Evolutionary conservation across 2,888 invertebrate genomes (phyloP), one percentile per base, ranked within the genome.

Genomic region (Stenoptilia bipunctidactyla): DNA sequence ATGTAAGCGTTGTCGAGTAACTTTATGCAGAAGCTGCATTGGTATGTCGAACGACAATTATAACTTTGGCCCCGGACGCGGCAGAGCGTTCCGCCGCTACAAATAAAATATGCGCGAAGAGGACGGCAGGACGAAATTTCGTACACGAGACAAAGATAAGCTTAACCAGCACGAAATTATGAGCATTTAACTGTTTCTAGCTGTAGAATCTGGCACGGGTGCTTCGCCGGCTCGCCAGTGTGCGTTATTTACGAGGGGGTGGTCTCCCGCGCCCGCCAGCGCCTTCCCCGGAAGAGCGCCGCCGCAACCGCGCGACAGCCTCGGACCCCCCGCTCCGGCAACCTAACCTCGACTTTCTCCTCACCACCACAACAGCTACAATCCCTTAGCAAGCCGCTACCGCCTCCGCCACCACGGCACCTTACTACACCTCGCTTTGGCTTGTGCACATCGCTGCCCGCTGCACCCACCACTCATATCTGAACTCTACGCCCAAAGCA

Each of bases 111-210:
- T 79, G 73, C 66, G 79, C 66, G 66, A 74, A 69, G 69, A 73
- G 75, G 73, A 69, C 68, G 65, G 69, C 57, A 53, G 53, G 67
- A 58, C 69, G 71, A 79, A 79, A 75, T 77, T 82, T 77, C 76
- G 76, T 82, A 74, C 71, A 79, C 70, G 73, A 80, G 79, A 82
- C 80, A 82, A 75, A 80, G 82, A 83, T 82, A 83, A 82, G 82
- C 82, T 80, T 80, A 83, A 83, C 82, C 80, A 80, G 80, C 75
- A 72, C 79, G 75, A 77, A 83, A 82, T 83, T 83, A 83, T 83
- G 83, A 82, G 80, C 82, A 77, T 82, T 83, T 82, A 83, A 83
- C 82, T 82, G 82, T 83, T 82, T 82, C 82, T 80, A 83, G 82
- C 79, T 73, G 79, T 76, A 80, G 80, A 80, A 79, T 82, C 83